These are phyloP conservation scores for Platysternon megacephalum DNA, from an alignment of 2,113 vertebrate species.

Conservation along the genomic window DNA sequence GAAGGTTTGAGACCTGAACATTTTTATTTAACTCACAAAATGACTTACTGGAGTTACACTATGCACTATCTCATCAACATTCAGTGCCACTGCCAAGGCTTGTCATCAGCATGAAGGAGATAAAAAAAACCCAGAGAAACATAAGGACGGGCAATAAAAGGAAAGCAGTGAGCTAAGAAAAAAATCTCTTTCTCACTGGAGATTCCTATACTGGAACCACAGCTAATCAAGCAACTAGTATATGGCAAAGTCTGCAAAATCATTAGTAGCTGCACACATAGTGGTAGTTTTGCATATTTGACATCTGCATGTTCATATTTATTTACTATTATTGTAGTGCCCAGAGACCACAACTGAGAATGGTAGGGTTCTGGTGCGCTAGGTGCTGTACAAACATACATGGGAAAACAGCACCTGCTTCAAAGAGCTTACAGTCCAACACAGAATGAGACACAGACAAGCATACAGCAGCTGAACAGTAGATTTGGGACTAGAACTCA, in stretches of 20 bases:
- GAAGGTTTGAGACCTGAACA: conserved; percentile 24
- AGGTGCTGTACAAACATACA: neutral
- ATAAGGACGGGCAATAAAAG: conserved; percentile 26
- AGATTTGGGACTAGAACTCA: accelerated
- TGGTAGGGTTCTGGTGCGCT: neutral
- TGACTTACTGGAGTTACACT: neutral
- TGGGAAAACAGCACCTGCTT: neutral
- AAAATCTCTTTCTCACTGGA: neutral
- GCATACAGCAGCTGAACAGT: accelerated
- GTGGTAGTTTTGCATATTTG: neutral
- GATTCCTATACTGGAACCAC: neutral
- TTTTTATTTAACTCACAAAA: neutral
- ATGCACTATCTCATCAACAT: neutral
- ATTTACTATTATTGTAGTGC: neutral
- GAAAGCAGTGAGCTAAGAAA: conserved; percentile 22
- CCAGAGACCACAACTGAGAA: neutral
- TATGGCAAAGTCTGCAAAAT: neutral
- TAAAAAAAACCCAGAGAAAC: conserved; percentile 25
- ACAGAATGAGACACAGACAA: neutral
- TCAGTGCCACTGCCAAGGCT: conserved; percentile 15
- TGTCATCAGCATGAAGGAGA: conserved; percentile 33
- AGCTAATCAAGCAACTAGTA: neutral
- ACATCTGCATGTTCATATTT: neutral
- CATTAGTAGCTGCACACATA: neutral
- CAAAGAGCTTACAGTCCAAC: neutral